Percentiles rank a stretch among this genome's conserved stretches.
phyloP scores from a whole-genome alignment of 2,888 invertebrate species.

The Gastrophysa polygoni region DNA sequence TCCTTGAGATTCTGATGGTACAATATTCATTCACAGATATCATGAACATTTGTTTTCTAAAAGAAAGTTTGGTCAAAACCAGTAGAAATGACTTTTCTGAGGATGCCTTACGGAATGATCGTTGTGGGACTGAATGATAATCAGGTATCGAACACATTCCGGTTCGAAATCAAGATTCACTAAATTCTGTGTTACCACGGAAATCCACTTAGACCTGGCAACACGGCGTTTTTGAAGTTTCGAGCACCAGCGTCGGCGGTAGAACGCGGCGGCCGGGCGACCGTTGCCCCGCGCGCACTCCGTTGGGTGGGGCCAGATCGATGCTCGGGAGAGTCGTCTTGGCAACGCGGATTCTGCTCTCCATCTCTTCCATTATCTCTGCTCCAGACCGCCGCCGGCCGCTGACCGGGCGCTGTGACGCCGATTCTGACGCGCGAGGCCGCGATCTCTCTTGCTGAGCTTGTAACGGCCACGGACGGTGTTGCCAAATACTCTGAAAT shows the following conservation, averaged over 20 bases:
- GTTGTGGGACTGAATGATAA: no score
- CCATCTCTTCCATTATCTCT: slow-evolving; percentile 49
- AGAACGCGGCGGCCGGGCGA: slow-evolving; percentile 33
- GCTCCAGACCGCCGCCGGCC: slow-evolving; percentile 57
- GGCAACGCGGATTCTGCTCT: slow-evolving; percentile 41
- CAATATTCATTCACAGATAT: no score
- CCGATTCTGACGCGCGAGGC: slow-evolving; percentile 21
- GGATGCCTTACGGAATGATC: no score
- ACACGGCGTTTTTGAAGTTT: neutral
- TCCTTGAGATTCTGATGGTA: no score
- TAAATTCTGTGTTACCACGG: neutral
- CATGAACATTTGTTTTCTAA: no score
- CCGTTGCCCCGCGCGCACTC: slow-evolving; percentile 47
- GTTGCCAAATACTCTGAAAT: neutral
- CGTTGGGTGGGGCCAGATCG: slow-evolving; percentile 57
- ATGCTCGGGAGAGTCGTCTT: slow-evolving; percentile 56
- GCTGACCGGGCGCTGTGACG: slow-evolving; percentile 53
- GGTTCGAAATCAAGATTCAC: no score
- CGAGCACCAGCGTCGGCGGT: slow-evolving; percentile 24
- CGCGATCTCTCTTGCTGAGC: neutral
- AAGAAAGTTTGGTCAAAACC: no score
- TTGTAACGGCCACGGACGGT: neutral
- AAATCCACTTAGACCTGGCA: slow-evolving; percentile 20
- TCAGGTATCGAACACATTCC: no score
- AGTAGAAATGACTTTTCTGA: no score